A percentile compares a stretch with the other conserved stretches of the same genome.
Evolutionary conservation across 2,888 invertebrate genomes (phyloP).

Genomic region (Rhodophaea formosa): DNA sequence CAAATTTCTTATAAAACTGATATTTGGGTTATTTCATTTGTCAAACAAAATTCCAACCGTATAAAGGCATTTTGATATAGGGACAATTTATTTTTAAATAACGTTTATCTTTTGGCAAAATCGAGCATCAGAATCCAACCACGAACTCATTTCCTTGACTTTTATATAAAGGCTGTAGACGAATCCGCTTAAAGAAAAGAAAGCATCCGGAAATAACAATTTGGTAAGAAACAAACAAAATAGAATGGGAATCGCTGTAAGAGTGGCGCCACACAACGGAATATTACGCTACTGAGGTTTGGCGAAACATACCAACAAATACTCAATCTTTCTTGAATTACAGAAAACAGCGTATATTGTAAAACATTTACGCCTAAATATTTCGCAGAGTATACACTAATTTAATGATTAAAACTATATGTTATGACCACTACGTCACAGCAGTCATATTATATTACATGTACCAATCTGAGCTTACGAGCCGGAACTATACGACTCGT

Average conservation of each 20-base stretch:
- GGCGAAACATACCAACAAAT: background rate
- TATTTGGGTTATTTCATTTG: background rate
- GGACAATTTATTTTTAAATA: constrained; percentile 50
- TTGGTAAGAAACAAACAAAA: constrained; percentile 77
- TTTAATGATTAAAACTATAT: no score
- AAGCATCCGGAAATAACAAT: constrained; percentile 78
- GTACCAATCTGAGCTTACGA: no score
- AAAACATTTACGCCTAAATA: no score
- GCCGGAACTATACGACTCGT: no score
- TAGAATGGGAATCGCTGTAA: constrained; percentile 67
- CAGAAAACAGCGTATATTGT: no score
- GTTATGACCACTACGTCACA: no score
- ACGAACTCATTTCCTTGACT: constrained; percentile 71
- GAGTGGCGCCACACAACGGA: constrained; percentile 32
- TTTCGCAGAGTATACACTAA: no score
- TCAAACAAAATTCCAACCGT: background rate
- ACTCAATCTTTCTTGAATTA: no score
- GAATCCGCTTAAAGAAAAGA: constrained; percentile 73
- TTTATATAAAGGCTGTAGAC: constrained; percentile 64
- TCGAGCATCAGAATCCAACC: constrained; percentile 63
- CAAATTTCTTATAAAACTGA: background rate
- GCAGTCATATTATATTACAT: no score
- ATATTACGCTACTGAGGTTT: background rate
- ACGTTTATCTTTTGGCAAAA: constrained; percentile 51
- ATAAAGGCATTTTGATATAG: constrained; percentile 17